These are phyloP conservation scores for Drosophila biarmipes DNA, from an alignment of 1,140 invertebrate genomes.

Conservation along the genomic window DNA sequence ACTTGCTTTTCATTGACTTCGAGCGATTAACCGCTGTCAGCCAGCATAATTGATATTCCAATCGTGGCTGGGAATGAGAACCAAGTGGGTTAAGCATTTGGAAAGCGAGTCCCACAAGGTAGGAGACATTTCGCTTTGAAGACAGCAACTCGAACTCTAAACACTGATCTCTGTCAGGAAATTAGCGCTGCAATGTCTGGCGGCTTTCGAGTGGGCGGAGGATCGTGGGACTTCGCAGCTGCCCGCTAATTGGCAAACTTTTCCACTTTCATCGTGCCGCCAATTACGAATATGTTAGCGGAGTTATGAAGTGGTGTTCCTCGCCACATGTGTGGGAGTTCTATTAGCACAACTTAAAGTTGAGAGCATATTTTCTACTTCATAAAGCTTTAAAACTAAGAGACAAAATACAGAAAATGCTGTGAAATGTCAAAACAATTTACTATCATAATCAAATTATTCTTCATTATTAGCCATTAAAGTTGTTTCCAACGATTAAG, in stretches of 20 bases:
- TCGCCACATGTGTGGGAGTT: conserved; percentile 1
- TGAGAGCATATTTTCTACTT: not conserved
- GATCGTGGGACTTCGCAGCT: conserved; percentile 16
- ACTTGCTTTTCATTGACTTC: conserved; percentile 27
- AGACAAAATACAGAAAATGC: not conserved
- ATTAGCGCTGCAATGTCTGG: conserved; percentile 13
- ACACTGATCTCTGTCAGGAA: conserved; percentile 10
- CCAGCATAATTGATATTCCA: conserved; percentile 31
- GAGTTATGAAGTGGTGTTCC: not conserved
- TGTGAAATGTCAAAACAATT: not conserved
- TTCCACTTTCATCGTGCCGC: conserved; percentile 10
- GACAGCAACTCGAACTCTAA: not conserved
- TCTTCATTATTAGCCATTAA: conserved; percentile 6
- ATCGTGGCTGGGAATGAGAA: not conserved
- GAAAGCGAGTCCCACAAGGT: conserved; percentile 2
- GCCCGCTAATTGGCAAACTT: conserved; percentile 11
- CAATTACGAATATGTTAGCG: not conserved
- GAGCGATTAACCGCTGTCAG: conserved; percentile 44
- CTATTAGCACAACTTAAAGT: not conserved
- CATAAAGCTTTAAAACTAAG: not conserved
- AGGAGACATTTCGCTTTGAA: not conserved
- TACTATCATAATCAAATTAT: conserved; percentile 12
- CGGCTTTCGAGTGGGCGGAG: conserved; percentile 6
- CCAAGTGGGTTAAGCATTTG: not conserved
- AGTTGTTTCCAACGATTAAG: conserved; percentile 4